Evolutionary conservation across 2,888 invertebrate genomes (phyloP).

Genomic region (Kryphioiulus occultus): DNA sequence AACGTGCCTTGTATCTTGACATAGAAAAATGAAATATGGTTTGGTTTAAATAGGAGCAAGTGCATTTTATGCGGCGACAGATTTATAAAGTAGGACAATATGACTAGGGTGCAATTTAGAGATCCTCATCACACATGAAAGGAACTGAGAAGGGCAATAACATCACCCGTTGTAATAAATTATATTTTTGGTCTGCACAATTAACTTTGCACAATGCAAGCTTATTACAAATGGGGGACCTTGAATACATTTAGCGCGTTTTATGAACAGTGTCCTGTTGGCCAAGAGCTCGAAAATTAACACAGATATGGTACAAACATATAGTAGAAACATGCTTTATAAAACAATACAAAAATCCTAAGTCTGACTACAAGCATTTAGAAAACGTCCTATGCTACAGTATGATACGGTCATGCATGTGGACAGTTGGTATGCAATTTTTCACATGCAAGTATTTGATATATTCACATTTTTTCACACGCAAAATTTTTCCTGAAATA

Average conservation of each 20-base stretch:
- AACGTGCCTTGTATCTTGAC: background rate
- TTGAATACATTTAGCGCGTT: background rate
- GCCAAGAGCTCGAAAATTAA: background rate
- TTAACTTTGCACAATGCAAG: background rate
- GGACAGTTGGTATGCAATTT: too few species aligned
- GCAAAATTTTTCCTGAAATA: too few species aligned
- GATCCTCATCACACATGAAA: background rate
- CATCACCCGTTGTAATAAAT: background rate
- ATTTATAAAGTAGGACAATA: slow-evolving; percentile 14
- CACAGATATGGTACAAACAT: too few species aligned
- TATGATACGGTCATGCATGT: too few species aligned
- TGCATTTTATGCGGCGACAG: background rate
- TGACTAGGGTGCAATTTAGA: background rate
- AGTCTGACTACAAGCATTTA: too few species aligned
- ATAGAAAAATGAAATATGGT: slow-evolving; percentile 3
- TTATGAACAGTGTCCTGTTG: background rate
- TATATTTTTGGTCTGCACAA: background rate
- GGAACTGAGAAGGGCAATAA: background rate
- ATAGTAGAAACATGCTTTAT: too few species aligned
- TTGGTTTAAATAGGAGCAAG: background rate
- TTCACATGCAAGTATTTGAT: too few species aligned
- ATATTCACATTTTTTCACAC: too few species aligned
- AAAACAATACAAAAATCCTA: too few species aligned
- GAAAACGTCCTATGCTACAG: too few species aligned
- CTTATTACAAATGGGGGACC: background rate